Conservation (phyloP, 2,797 vertebrate species). For the Nasua narica region DNA sequence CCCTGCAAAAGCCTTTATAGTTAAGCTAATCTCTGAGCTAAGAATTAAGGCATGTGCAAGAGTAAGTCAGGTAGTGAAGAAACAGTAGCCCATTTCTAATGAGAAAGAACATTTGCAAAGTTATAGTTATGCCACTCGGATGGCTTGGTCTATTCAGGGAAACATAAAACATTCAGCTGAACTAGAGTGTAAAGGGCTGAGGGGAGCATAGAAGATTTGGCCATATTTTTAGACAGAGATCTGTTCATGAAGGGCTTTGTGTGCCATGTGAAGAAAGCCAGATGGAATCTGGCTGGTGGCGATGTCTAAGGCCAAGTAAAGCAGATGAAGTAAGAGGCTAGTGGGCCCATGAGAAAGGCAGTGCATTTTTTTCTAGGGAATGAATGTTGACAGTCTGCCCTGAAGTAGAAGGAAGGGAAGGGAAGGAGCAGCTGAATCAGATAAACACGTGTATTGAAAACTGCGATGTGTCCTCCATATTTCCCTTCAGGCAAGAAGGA, state of each 20-base stretch:
- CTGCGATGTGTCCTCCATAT: not conserved
- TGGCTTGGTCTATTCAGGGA: not conserved
- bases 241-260: not conserved
- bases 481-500: not conserved
- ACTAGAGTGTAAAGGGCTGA: not conserved
- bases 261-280: too few species aligned
- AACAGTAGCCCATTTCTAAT: not conserved
- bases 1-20: not conserved
- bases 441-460: accelerated
- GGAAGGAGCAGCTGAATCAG: not conserved
- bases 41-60: not conserved
- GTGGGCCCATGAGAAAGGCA: not conserved
- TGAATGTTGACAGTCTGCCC: not conserved
- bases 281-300: not conserved
- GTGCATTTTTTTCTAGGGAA: not conserved
- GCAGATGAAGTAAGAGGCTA: not conserved
- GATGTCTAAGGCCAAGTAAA: not conserved
- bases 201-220: not conserved
- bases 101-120: not conserved
- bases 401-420: not conserved
- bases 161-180: not conserved
- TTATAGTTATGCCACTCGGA: not conserved
- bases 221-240: not conserved
- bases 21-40: not conserved
- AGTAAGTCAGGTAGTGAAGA: not conserved